Base-by-base conservation (phyloP, 53 echinoderm and acorn worm genomes). In the Luidia sarsii region DNA sequence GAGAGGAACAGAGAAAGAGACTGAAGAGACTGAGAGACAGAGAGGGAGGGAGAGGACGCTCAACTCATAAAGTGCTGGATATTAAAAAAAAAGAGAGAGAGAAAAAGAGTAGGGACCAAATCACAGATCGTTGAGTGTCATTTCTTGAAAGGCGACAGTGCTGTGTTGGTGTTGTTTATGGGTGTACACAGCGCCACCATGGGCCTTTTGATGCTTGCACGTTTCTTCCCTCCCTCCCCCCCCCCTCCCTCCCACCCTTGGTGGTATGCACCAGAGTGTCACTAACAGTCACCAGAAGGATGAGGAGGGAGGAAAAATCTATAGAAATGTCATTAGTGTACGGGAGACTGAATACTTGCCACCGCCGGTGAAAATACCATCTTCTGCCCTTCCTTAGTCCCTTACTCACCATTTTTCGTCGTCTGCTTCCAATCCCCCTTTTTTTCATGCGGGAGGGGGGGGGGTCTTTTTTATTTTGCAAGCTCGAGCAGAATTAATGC, bases 291-390 rank as follows among this genome's bases (percentile, higher is more conserved):
- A 77, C 77, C 77, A 29, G 62, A 45, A 36, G 23, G 24, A 43
- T 41, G 21, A 67, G 34, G 43, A 46, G 6, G 30, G 48, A 46
- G 48, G 22, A 48, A 68, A 60, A 77, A 77, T 77, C 77, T 77
- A 77, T 77, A 61, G 60, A 77, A 77, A 77, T 77, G 9, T 45
- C 60, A 61, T 77, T 77, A 77, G 77, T 33, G 43, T 61, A 60
- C 31, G 61, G 77, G 60, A 14, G 48, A 77, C 60, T 46, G 59
- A 39, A 45, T 77, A 18, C 62, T 31, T 19, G 20, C 33, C 46
- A 41, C n/a, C 14, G 41, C 41, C n/a, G n/a, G n/a, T n/a, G n/a
- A n/a, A n/a, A n/a, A n/a, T n/a, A n/a, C n/a, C n/a, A n/a, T n/a
- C n/a, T n/a, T 41, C 41, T 6, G 11, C 41, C 6, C 41, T 41